phyloP scores from a whole-genome alignment of 1,140 invertebrate species.

The Drosophila melanogaster region DNA sequence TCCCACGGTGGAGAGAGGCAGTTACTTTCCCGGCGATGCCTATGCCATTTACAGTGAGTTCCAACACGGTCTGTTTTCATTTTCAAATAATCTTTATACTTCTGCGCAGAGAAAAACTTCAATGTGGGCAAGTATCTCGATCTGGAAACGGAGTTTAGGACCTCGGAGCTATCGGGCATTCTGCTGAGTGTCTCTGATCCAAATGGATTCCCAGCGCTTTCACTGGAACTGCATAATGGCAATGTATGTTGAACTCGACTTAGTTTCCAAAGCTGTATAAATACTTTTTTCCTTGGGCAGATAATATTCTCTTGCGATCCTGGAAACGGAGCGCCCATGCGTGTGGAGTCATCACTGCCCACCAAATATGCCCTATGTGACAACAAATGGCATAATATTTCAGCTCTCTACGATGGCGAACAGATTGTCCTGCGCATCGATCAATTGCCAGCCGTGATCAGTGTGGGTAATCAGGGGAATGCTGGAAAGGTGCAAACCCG shows the following conservation, averaged over 20 bases:
- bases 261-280: background rate
- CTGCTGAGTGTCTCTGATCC: slow-evolving; percentile 90
- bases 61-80: too few species aligned
- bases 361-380: slow-evolving; percentile 91
- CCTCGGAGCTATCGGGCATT: slow-evolving; percentile 92
- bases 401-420: slow-evolving; percentile 89
- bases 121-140: slow-evolving; percentile 89
- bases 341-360: slow-evolving; percentile 86
- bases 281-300: slow-evolving; percentile 69
- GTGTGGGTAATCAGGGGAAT: slow-evolving; percentile 54
- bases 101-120: slow-evolving; percentile 88
- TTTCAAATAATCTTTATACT: background rate
- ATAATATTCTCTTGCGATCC: slow-evolving; percentile 90
- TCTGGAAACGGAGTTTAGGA: slow-evolving; percentile 93
- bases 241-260: slow-evolving; percentile 85
- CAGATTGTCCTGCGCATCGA: slow-evolving; percentile 91
- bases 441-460: slow-evolving; percentile 86
- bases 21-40: slow-evolving; percentile 93
- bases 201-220: slow-evolving; percentile 88
- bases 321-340: slow-evolving; percentile 87
- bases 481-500: slow-evolving; percentile 83
- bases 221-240: slow-evolving; percentile 91
- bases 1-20: slow-evolving; percentile 92
- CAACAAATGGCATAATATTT: slow-evolving; percentile 94
- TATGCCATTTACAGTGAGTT: slow-evolving; percentile 92